phyloP scores from a whole-genome alignment of 2,113 vertebrate species.

The Coregonus clupeaformis region DNA sequence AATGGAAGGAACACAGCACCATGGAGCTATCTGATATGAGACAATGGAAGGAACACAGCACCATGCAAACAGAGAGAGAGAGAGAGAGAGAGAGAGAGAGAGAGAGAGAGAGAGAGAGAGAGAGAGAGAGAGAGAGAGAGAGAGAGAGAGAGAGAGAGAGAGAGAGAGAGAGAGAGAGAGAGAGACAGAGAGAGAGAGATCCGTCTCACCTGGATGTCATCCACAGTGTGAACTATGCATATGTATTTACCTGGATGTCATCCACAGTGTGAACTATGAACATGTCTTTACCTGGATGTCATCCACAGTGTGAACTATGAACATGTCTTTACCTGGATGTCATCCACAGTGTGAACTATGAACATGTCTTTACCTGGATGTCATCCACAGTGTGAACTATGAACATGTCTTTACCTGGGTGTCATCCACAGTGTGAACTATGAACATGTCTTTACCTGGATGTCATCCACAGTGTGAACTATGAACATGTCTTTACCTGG shows the following conservation, averaged over 20 bases:
- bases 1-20: too few species aligned
- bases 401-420: conserved; percentile 88
- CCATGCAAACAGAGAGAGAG: too few species aligned
- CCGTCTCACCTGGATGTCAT: conserved; percentile 37
- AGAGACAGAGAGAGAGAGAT: too few species aligned
- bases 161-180: too few species aligned
- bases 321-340: conserved; percentile 83
- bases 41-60: too few species aligned
- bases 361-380: conserved; percentile 83
- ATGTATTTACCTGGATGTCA: conserved; percentile 79
- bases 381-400: conserved; percentile 89
- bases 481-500: conserved; percentile 84
- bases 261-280: conserved; percentile 90
- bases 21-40: too few species aligned
- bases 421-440: conserved; percentile 71
- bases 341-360: conserved; percentile 87
- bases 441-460: conserved; percentile 63
- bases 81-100: too few species aligned
- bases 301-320: conserved; percentile 88
- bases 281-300: conserved; percentile 84
- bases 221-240: conserved; percentile 85
- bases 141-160: too few species aligned
- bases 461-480: conserved; percentile 87
- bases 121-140: too few species aligned
- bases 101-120: too few species aligned